phyloP scores from a whole-genome alignment of 2,113 vertebrate genomes.

The Engraulis encrasicolus region DNA sequence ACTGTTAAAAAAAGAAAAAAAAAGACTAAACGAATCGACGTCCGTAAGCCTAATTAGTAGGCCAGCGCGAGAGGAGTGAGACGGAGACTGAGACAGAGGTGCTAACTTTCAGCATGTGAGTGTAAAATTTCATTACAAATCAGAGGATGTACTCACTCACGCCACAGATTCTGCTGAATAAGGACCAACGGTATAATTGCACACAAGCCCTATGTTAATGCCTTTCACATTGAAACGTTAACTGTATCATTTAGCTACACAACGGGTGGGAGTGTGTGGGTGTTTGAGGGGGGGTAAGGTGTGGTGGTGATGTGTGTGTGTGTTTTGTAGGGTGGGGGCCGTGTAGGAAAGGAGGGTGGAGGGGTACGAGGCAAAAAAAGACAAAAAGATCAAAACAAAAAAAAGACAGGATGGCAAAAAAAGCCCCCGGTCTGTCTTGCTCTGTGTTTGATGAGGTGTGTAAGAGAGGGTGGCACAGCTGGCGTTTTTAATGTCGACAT shows the following conservation, averaged over 20 bases:
- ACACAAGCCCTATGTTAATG: constrained; percentile 70
- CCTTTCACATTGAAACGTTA: constrained; percentile 76
- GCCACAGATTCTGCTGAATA: constrained; percentile 72
- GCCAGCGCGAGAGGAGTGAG: constrained; percentile 64
- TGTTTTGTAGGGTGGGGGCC: too few species aligned
- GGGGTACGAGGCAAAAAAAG: neutral
- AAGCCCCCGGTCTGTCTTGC: constrained; percentile 35
- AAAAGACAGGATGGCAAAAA: too few species aligned
- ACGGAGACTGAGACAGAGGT: constrained; percentile 52
- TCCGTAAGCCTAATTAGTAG: constrained; percentile 74
- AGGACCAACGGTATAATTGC: constrained; percentile 75
- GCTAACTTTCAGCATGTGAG: constrained; percentile 61
- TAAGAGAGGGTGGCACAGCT: neutral
- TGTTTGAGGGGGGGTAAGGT: constrained; percentile 27
- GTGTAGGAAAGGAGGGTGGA: too few species aligned
- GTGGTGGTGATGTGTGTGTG: too few species aligned
- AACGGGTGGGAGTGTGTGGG: constrained; percentile 64
- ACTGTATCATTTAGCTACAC: constrained; percentile 72
- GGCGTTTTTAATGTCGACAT: neutral
- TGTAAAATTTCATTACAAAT: constrained; percentile 79
- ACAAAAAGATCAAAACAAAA: constrained; percentile 45
- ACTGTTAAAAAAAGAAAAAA: constrained; percentile 47
- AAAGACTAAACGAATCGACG: too few species aligned
- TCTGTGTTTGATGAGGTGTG: neutral
- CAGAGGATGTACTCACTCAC: constrained; percentile 71